Base-by-base conservation (phyloP, 2,113 vertebrate species). In the Dicerorhinus sumatrensis region DNA sequence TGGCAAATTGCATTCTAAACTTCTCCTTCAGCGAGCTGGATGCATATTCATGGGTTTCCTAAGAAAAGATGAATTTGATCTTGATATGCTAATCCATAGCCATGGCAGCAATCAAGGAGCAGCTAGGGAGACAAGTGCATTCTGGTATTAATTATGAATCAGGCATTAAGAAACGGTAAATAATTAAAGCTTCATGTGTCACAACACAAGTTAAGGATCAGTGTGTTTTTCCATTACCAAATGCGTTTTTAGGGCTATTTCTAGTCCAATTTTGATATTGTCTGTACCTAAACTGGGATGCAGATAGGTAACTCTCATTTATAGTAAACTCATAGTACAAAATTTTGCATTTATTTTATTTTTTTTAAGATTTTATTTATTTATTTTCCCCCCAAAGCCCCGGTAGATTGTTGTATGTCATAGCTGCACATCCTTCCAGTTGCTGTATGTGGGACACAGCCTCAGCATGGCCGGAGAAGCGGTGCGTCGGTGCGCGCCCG, bases 41-140 rank as follows among this genome's bases (percentile, higher is more conserved):
- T 99, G 97, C 98, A 98, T 99, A 99, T 99, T 98, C 98, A 99
- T 98, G 94, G 77, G 89, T 97, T 98, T 98, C 98, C 92, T 91
- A 95, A 97, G 96, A 96, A 98, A 98, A 98, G 94, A 97, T 92
- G 92, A 96, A 97, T 98, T 97, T 97, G 98, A 98, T 98, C 98
- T 99, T 98, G 98, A 98, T 98, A 98, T 98, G 98, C 97, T 98
- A 98, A 98, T 98, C 97, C 77, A 76, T 81, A 94, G 54, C 96
- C 12, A 76, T 96, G 97, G 97, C 98, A 98, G 93, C 98, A 98
- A 98, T 98, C 98, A 98, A 98, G 97, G 96, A 97, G 87, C 94
- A 97, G 95, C 96, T 94, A 97, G 97, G 97, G 98, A 98, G 95
- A 98, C 97, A 77, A 86, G 69, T 98, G 5, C 80, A 96, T 98